Conservation (phyloP, 2,113 vertebrate genomes). For the Trogon melanurus region DNA sequence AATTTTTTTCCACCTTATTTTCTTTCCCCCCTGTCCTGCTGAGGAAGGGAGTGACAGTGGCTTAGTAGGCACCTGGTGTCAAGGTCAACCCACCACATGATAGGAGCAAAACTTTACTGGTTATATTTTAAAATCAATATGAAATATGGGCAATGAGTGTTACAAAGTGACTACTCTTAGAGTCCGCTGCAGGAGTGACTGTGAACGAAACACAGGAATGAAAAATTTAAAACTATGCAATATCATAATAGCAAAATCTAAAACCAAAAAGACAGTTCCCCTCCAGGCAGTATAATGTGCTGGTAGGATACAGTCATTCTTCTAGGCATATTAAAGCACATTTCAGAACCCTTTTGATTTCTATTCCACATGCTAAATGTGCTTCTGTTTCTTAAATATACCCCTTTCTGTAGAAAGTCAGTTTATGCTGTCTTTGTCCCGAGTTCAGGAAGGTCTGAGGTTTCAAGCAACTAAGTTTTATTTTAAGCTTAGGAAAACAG, state of each 20-base stretch:
- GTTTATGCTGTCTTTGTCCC: not conserved
- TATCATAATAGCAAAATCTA: not conserved
- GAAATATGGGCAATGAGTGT: not conserved
- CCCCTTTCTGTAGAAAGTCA: not conserved
- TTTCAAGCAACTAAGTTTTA: not conserved
- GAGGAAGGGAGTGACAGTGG: not conserved
- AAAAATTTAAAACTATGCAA: not conserved
- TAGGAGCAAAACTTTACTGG: slow-evolving; percentile 3
- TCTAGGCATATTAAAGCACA: not conserved
- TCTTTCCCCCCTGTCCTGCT: not conserved
- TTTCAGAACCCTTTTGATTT: not conserved
- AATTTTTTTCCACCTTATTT: not conserved
- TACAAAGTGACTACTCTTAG: slow-evolving; percentile 48
- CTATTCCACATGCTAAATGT: not conserved
- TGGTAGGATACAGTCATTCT: not conserved
- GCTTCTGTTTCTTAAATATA: not conserved
- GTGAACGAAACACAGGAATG: slow-evolving; percentile 32
- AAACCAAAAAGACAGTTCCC: not conserved
- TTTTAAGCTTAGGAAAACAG: not conserved
- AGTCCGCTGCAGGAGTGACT: slow-evolving; percentile 7
- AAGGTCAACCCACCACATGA: not conserved
- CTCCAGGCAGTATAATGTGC: not conserved
- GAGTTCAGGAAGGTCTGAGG: not conserved
- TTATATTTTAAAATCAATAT: slow-evolving; percentile 14
- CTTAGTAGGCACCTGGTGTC: not conserved